phyloP scores from a whole-genome alignment of 2,113 vertebrate genomes.

The Copsychus sechellarum region DNA sequence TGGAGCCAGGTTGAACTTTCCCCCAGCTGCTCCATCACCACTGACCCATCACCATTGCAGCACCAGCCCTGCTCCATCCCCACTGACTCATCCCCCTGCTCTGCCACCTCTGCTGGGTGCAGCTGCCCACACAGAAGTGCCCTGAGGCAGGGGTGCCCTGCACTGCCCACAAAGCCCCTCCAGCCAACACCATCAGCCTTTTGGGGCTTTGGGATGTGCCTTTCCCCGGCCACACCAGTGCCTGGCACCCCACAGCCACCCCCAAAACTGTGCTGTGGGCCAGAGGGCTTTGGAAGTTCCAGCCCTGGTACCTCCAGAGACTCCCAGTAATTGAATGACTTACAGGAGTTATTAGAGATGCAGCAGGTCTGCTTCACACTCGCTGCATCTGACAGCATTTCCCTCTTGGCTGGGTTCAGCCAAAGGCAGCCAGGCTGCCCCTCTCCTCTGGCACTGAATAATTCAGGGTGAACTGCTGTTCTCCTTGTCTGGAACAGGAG shows the following conservation, averaged over 20 bases:
- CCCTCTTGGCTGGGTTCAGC: neutral
- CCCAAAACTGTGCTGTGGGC: accelerated
- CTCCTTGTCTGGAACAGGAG: neutral
- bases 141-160: neutral
- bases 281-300: accelerated
- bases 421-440: neutral
- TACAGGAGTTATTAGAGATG: neutral
- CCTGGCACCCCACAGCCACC: neutral
- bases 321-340: neutral
- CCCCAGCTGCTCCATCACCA: neutral
- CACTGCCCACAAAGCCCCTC: neutral
- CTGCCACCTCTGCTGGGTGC: neutral
- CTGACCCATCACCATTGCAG: too few relatives aligned
- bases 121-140: neutral
- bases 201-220: neutral
- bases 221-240: neutral
- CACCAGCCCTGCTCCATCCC: neutral
- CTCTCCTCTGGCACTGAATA: neutral
- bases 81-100: neutral
- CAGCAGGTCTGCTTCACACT: neutral
- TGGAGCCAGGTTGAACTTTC: neutral
- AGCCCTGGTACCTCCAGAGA: neutral
- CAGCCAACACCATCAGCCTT: accelerated
- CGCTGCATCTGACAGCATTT: neutral
- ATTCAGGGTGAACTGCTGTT: conserved; percentile 45